A percentile compares a stretch with the other conserved stretches of the same genome.
Evolutionary conservation across 2,888 invertebrate genomes (phyloP).

Genomic region (Drosophila eohydei): DNA sequence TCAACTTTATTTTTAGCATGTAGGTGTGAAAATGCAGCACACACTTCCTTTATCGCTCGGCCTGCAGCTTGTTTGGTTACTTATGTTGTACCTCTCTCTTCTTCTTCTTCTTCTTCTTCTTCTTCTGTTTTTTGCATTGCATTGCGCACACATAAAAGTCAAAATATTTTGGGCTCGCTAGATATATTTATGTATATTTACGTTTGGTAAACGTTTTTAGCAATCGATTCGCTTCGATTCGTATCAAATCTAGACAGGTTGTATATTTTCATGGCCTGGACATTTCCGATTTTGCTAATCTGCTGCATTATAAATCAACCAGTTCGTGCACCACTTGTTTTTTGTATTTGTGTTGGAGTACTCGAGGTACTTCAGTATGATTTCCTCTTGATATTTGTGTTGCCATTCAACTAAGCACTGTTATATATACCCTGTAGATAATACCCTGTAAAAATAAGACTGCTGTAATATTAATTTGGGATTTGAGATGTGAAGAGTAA

Average conservation of each 20-base stretch:
- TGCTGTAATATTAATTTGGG: too few relatives aligned
- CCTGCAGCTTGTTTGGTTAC: constrained; percentile 51
- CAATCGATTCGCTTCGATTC: constrained; percentile 42
- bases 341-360: neutral
- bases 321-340: constrained; percentile 31
- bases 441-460: neutral
- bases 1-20: constrained; percentile 72
- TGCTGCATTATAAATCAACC: constrained; percentile 63
- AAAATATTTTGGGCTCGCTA: constrained; percentile 56
- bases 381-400: constrained; percentile 6
- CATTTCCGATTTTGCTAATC: constrained; percentile 77
- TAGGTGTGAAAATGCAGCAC: constrained; percentile 82
- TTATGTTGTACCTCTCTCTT: constrained; percentile 3
- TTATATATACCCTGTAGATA: constrained; percentile 2
- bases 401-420: constrained; percentile 8
- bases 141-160: constrained; percentile 58
- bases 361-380: constrained; percentile 1
- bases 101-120: constrained; percentile 4
- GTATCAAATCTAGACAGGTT: constrained; percentile 73
- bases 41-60: constrained; percentile 74
- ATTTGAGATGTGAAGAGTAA: too few relatives aligned
- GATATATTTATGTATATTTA: neutral
- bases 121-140: constrained; percentile 24
- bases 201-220: constrained; percentile 13
- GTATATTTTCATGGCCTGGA: constrained; percentile 60